Evolutionary conservation across 2,888 invertebrate species (phyloP).

Genomic region (Caenorhabditis sp.): DNA sequence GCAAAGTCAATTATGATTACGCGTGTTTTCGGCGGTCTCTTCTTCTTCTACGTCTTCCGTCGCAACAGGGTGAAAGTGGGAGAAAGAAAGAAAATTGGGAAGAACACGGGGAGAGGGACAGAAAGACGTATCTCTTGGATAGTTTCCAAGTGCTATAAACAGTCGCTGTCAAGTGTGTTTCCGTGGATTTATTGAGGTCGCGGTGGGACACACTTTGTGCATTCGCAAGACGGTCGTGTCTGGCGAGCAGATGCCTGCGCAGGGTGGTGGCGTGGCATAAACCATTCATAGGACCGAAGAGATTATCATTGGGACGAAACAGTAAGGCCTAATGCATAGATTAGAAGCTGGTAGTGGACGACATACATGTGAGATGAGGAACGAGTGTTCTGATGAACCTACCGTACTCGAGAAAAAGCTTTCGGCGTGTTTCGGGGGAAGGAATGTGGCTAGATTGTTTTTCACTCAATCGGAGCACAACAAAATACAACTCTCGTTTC

Average conservation of each 20-base stretch:
- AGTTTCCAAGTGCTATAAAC: constrained; percentile 29
- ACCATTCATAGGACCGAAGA: constrained; percentile 38
- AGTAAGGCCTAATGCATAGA: constrained; percentile 52
- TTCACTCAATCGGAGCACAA: constrained; percentile 5
- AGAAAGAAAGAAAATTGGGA: constrained; percentile 15
- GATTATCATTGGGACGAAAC: constrained; percentile 38
- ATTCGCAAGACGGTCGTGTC: background rate
- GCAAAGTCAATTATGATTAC: constrained; percentile 56
- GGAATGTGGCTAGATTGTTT: background rate
- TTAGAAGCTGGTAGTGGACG: constrained; percentile 12
- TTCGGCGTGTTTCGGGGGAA: background rate
- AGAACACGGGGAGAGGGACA: background rate
- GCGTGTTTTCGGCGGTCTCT: constrained; percentile 48
- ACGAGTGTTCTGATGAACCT: constrained; percentile 7
- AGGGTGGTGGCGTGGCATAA: constrained; percentile 13
- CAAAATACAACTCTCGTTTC: no score
- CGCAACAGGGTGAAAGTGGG: constrained; percentile 33
- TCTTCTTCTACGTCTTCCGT: constrained; percentile 25
- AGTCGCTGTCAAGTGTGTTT: constrained; percentile 24
- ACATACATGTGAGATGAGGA: constrained; percentile 38
- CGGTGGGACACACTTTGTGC: constrained; percentile 6
- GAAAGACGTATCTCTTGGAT: constrained; percentile 12
- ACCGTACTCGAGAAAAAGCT: constrained; percentile 1
- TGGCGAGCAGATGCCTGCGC: constrained; percentile 41
- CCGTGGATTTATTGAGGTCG: constrained; percentile 15